Base-by-base conservation (phyloP, 2,113 vertebrate genomes). In the Mungos mungo region DNA sequence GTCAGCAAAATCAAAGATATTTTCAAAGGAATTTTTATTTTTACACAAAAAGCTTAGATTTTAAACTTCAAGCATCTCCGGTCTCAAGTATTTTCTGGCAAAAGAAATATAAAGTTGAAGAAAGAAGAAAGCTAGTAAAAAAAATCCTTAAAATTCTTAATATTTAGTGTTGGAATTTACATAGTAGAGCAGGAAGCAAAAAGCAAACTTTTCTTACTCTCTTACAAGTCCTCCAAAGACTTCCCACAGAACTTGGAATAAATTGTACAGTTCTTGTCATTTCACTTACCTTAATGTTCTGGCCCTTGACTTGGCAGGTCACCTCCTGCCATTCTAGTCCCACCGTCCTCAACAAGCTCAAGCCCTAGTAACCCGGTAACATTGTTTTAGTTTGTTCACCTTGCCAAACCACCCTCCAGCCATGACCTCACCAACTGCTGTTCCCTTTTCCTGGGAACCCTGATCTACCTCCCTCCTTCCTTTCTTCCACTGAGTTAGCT, bases 1-100 rank as follows among this genome's bases (percentile, higher is more conserved):
- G 38, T 35, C 33, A 90, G 18, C 38, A 97, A 35, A 92, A 65
- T 88, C 33, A 86, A 94, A 96, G 5, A 54, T 83, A 71, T 83
- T 79, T 91, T 90, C 23, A 84, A 63, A 77, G 13, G 23, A 16
- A 38, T 80, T 81, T 79, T 77, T 50, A 50, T 88, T 33, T 50
- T 63, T n/a, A 65, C 9, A 8, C 21, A 21, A n/a, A 89, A 84
- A 74, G 10, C 33, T 93, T 83, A 21, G 29, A 79, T 33, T 21
- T 90, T 76, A 52, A 93, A 90, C 3, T 88, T 93, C 38, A 95
- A 76, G 21, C 3, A 69, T 91, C 23, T 41, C 8, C 38, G 74
- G 63, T 88, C 23, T 9, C 35, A 89, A 18, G 15, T 60, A 54
- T 88, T 91, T 96, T 83, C 69, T 68, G 68, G 7, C 14, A 85